Evolutionary conservation across 2,113 vertebrate species (phyloP).

Genomic region (Anolis carolinensis): DNA sequence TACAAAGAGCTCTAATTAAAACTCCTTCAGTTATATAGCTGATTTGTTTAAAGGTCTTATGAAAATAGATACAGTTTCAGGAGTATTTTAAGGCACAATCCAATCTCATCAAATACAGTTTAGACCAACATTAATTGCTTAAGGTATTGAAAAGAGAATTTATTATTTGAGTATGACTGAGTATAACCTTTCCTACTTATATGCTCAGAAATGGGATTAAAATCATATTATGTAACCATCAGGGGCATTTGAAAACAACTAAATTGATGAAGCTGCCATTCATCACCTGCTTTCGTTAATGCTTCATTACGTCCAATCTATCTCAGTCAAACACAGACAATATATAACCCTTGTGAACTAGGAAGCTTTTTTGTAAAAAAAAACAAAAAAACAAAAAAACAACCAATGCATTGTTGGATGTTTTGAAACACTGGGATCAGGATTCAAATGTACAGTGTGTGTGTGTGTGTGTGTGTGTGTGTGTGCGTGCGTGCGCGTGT

Average conservation of each 20-base stretch:
- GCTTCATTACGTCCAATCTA: slow-evolving; percentile 78
- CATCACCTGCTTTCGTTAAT: slow-evolving; percentile 74
- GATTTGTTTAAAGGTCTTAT: slow-evolving; percentile 35
- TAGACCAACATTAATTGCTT: slow-evolving; percentile 6
- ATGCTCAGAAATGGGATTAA: slow-evolving; percentile 70
- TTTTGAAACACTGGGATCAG: no score
- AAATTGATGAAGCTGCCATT: slow-evolving; percentile 71
- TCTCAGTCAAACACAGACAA: slow-evolving; percentile 73
- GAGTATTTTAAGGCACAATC: slow-evolving; percentile 26
- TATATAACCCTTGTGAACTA: slow-evolving; percentile 27
- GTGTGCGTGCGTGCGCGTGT: no score
- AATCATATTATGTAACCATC: slow-evolving; percentile 72
- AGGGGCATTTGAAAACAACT: slow-evolving; percentile 61
- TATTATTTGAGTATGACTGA: slow-evolving; percentile 15
- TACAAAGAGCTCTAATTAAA: slow-evolving; percentile 36
- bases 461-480: no score
- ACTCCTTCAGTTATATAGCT: slow-evolving; percentile 40
- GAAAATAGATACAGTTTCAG: background rate
- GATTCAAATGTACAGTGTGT: no score
- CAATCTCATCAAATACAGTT: slow-evolving; percentile 33
- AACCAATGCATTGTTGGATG: no score
- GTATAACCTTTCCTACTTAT: slow-evolving; percentile 52
- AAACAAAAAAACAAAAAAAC: no score
- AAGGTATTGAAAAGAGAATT: slow-evolving; percentile 10
- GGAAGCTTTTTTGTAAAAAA: no score